Evolutionary conservation across 2,888 invertebrate species (phyloP).

Genomic region (Gisinianus flammeolus): DNA sequence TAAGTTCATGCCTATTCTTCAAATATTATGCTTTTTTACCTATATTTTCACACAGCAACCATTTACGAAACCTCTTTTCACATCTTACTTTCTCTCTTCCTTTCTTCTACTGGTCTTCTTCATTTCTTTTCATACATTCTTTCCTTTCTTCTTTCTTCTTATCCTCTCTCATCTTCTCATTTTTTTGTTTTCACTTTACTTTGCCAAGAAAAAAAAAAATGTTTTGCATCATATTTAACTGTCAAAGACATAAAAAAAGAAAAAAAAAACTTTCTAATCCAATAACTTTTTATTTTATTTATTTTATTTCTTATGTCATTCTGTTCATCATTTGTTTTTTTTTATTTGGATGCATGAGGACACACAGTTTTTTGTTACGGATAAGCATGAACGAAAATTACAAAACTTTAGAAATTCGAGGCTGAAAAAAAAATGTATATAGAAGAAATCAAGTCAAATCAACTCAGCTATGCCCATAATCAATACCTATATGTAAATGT

Average conservation of each 20-base stretch:
- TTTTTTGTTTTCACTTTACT: not conserved
- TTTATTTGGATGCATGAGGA: not conserved
- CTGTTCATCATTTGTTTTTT: not conserved
- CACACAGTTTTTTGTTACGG: not conserved
- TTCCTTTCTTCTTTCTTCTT: not conserved
- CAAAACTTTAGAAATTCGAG: slow-evolving; percentile 5
- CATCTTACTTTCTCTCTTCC: not conserved
- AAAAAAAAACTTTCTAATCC: not conserved
- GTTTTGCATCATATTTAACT: not conserved
- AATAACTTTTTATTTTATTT: not conserved
- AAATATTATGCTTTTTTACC: slow-evolving; percentile 18
- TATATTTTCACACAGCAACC: not conserved
- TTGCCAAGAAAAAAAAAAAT: too few relatives aligned
- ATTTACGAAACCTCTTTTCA: too few relatives aligned
- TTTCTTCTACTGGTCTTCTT: too few relatives aligned
- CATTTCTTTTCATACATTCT: not conserved
- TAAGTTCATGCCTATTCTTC: slow-evolving; percentile 48
- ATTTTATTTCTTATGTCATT: not conserved
- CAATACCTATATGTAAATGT: too few relatives aligned
- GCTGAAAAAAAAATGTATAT: not conserved
- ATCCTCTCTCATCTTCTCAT: not conserved
- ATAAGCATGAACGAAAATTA: not conserved
- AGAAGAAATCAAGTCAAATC: too few relatives aligned
- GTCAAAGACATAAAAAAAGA: not conserved
- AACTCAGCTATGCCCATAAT: too few relatives aligned